Percentiles rank a stretch among this genome's conserved stretches.
Evolutionary conservation across 2,888 invertebrate genomes (phyloP).

Genomic region (Drosophila glabriapex): DNA sequence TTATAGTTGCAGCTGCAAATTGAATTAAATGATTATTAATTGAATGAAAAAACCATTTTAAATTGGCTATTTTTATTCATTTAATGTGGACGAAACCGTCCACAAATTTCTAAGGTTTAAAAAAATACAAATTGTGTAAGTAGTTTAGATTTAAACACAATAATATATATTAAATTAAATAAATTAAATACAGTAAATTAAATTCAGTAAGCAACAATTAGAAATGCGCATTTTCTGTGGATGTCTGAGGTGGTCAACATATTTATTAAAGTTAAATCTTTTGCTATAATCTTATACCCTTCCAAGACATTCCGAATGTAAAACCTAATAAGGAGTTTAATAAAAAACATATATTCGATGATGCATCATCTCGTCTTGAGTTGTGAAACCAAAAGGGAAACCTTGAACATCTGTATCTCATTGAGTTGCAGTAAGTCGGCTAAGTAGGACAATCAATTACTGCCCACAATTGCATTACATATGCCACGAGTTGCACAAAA

Average conservation of each 20-base stretch:
- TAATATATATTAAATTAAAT: background rate
- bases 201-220: background rate
- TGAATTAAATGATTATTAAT: background rate
- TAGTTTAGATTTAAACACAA: background rate
- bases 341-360: background rate
- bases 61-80: background rate
- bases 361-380: background rate
- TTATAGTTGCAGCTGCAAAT: no score
- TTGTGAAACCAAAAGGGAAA: constrained; percentile 5
- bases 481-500: constrained; percentile 44
- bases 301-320: background rate
- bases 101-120: background rate
- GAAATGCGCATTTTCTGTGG: background rate
- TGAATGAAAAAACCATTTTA: background rate
- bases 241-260: background rate
- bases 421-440: constrained; percentile 40
- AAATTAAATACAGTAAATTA: fast-evolving
- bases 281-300: background rate
- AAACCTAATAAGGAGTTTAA: background rate
- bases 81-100: background rate
- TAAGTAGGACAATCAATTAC: constrained; percentile 77
- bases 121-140: background rate
- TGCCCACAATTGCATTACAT: constrained; percentile 70
- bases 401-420: constrained; percentile 48
- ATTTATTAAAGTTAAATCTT: background rate